Base-by-base conservation (phyloP, 2,888 invertebrate genomes). In the Bombylius major region DNA sequence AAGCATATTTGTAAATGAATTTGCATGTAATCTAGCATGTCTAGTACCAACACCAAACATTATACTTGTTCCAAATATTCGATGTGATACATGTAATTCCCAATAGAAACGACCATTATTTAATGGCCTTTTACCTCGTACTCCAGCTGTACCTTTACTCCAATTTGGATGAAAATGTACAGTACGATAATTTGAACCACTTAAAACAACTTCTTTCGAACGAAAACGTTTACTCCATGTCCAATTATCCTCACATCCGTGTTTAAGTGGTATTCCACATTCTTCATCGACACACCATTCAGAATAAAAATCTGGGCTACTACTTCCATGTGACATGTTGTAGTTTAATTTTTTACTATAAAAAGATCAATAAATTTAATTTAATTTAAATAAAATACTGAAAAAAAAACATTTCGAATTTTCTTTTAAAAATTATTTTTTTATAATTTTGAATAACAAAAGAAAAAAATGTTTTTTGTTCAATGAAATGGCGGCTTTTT, bases 161-260 rank as follows among this genome's bases (percentile, higher is more conserved):
- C 86, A 86, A 66, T 84, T 83, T 8, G 86, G 86, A 70, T 87
- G 86, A 66, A 87, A 87, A 65, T 81, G 79, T 3, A 82, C 85
- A n/a, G 79, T 81, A 47, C 78, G 73, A 58, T 73, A 72, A 53
- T 77, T 72, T 44, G 73, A 69, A 5, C 81, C 82, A 59, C 78
- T 77, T 13, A 86, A 72, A 14, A 79, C 76, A n/a, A 82, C 79
- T 64, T 80, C 79, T 53, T 71, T 67, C 33, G 78, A 78, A 23
- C 76, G 75, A 61, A 82, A 78, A 13, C 76, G 71, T 50, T 77
- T 73, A 67, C 81, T 82, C 86, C 86, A 86, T 1, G 80, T 79
- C 86, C 86, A 86, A 63, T 77, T 73, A 64, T 86, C 86, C 47
- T 79, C 78, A 68, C 81, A 82, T 61, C 81, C 82, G 54, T 70